Percentiles rank a stretch among this genome's conserved stretches.
These are phyloP conservation scores for Subacronicta megacephala DNA, from an alignment of 2,888 invertebrate species.

Conservation along the genomic window DNA sequence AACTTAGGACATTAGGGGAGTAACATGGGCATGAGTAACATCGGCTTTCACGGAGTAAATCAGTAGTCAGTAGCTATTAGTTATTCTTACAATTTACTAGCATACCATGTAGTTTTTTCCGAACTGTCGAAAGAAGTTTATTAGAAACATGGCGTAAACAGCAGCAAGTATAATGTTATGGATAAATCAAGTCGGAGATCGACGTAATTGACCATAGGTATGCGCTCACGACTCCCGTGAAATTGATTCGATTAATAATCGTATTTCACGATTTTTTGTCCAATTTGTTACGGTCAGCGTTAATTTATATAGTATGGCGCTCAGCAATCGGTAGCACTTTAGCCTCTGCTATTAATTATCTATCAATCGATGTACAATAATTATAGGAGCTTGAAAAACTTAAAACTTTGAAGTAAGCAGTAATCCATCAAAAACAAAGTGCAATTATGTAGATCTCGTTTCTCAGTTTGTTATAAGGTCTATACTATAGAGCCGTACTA, in stretches of 20 bases:
- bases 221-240: constrained; percentile 72
- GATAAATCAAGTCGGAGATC: constrained; percentile 62
- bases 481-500: no score
- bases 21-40: constrained; percentile 7
- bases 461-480: no score
- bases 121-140: neutral
- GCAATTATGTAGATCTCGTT: no score
- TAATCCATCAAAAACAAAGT: constrained; percentile 18
- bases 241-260: constrained; percentile 76
- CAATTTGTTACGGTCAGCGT: constrained; percentile 65
- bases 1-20: constrained; percentile 8
- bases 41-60: no score
- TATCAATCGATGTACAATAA: constrained; percentile 34
- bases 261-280: constrained; percentile 72
- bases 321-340: constrained; percentile 55
- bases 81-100: neutral
- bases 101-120: neutral
- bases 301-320: constrained; percentile 63
- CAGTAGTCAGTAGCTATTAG: no score
- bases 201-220: constrained; percentile 65
- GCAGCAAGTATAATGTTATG: neutral
- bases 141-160: neutral
- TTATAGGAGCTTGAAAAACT: constrained; percentile 27
- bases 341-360: constrained; percentile 48
- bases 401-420: constrained; percentile 19